Base-by-base conservation (phyloP, 2,797 vertebrate species). In the Sebastes minor region DNA sequence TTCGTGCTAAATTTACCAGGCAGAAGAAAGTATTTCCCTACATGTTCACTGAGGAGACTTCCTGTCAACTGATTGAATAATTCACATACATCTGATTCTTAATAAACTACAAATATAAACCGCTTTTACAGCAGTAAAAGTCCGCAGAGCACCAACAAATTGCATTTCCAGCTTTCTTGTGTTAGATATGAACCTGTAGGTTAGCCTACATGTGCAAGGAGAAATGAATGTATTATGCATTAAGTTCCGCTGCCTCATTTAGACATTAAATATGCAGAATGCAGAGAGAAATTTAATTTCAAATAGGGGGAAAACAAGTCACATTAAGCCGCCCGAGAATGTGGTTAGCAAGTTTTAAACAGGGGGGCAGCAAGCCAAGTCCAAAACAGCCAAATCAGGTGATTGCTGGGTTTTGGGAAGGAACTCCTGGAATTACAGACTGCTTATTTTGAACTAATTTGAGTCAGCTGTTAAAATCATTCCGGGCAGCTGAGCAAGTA, bases 401-500 rank as follows among this genome's bases (percentile, higher is more conserved):
- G 94, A 93, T 82, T 85, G 81, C 69, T 79, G 66, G 76, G 76
- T 87, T 87, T 84, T 74, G 87, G 81, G 78, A 38, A 82, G 88
- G 85, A 91, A 91, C 85, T 87, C 74, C 70, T 87, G 86, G 88
- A 94, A 95, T 96, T 95, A 87, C 92, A 94, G 88, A 84, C 90
- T 80, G 90, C 89, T 93, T 95, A 94, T 93, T 94, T 91, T 86
- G 83, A 91, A 78, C 82, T 92, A 90, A 93, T 90, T 93, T 92
- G 92, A 93, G 92, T 93, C 92, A 95, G 91, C 92, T 95, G 93
- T 88, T 92, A 73, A 82, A 94, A 88, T 78, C 81, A 85, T 91
- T 91, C 76, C 68, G 69, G 84, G 88, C 87, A 93, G 89, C 89
- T 87, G 86, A 88, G 84, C 65, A 81, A 83, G 83, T 85, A 91